A percentile compares a stretch with the other conserved stretches of the same genome.
Conservation (phyloP, 92 coral and sea anemone genomes). For the Blastomussa wellsi region DNA sequence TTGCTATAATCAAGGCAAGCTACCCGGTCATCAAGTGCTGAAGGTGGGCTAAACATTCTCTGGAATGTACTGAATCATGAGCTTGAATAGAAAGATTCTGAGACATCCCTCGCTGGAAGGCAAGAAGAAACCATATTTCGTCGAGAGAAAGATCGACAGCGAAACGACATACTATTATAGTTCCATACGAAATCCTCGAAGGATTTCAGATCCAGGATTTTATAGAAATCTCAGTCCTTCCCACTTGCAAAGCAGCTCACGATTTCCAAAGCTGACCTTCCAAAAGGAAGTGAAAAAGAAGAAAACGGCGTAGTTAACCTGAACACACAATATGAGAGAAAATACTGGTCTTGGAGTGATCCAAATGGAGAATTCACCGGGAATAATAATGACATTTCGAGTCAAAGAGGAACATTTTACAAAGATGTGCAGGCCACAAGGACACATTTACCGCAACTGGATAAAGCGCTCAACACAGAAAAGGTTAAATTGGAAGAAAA, state of each 20-base stretch:
- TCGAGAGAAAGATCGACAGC: neutral
- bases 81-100: neutral
- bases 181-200: neutral
- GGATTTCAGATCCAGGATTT: slow-evolving; percentile 11
- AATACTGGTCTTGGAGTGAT: slow-evolving; percentile 33
- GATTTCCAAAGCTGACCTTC: slow-evolving; percentile 28
- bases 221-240: neutral
- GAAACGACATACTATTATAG: neutral
- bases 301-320: slow-evolving; percentile 4
- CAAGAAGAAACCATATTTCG: neutral
- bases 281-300: neutral
- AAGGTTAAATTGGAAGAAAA: neutral
- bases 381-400: neutral
- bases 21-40: too few relatives aligned
- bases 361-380: slow-evolving; percentile 8
- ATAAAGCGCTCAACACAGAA: neutral
- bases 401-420: neutral
- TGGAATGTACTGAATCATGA: neutral
- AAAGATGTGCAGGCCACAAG: neutral
- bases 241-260: neutral
- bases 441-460: neutral
- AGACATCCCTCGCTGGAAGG: neutral
- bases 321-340: slow-evolving; percentile 18
- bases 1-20: neutral
- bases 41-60: neutral